Base-by-base conservation (phyloP, 2,113 vertebrate genomes). In the Calonectris borealis region DNA sequence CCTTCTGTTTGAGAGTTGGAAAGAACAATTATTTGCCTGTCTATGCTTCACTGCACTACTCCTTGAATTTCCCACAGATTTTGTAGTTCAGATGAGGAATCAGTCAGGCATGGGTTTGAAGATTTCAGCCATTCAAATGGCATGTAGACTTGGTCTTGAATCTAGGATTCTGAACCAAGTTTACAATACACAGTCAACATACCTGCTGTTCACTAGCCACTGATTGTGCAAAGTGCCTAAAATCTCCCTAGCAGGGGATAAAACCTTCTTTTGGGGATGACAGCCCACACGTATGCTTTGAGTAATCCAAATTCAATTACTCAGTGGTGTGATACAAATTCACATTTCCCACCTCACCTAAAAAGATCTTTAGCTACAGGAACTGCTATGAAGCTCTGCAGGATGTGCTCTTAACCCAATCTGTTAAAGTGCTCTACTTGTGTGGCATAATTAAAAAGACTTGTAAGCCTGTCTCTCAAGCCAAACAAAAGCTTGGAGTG, bases 331-430 rank as follows among this genome's bases (percentile, higher is more conserved):
- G 78, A 89, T 68, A 82, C 65, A 91, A 84, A 94, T 87, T 88
- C 94, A 88, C 80, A 71, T 95, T 91, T 96, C 91, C 66, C 36
- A 91, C 57, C 42, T 96, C 86, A 94, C n/a, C 61, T 91, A 76
- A 78, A 86, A 95, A 84, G 57, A 84, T 84, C 44, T 94, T 87
- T 75, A 93, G 73, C 93, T 87, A 83, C 81, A 85, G 73, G 57
- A 96, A 69, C 86, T 64, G n/a, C 52, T 95, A 79, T 76, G 81
- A 86, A 93, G 44, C 93, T 95, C 94, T 68, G 72, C 81, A 93
- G 89, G 81, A 82, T 82, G 32, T 95, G 52, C 77, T 57, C 89
- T 93, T 91, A 93, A 93, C 42, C 51, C 80, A 94, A 48, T 84
- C 89, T 87, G 52, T 68, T 90, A 18, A 92, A 95, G 69, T 69